Base-by-base conservation (phyloP, 2,888 invertebrate species). In the Drosophila longiperda region DNA sequence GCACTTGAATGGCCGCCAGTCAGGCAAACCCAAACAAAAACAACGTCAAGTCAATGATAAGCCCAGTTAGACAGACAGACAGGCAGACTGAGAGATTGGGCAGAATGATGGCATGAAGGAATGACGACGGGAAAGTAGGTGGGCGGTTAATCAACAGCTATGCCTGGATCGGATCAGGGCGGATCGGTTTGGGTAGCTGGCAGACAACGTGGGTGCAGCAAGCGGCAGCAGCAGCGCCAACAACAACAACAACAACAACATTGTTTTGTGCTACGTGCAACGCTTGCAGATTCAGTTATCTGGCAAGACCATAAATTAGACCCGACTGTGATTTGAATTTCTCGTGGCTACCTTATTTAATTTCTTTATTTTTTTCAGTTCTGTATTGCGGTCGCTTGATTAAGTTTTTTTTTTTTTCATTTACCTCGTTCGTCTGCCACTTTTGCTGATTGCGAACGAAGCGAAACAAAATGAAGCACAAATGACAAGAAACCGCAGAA, bases 111-210 rank as follows among this genome's bases (percentile, higher is more conserved):
- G 15, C 15, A 34, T 20, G 53, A 38, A 52, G 38, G 66, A 49
- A 38, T 64, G 60, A 64, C 42, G 53, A 15, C 66, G 66, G 75
- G 80, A 82, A 82, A 80, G 82, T 83, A 83, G 81, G 78, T 82
- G 84, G 82, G 84, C 84, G 82, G 83, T 73, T 73, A 83, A 77
- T 83, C 80, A 80, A 61, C 75, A 66, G 52, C 57, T 57, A 34
- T 48, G 52, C 54, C 50, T 40, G 40, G 45, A 54, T 64, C 59
- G 42, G 23, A 23, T 20, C 12, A 33, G 40, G 45, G 55, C 48
- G 66, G 48, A 48, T 40, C 33, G 53, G 33, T 36, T 54, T 42
- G 23, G 23, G 12, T 49, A 60, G 62, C 61, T 70, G 57, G 50
- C 29, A 29, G 75, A 63, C 49, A 65, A 73, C 70, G 84, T 83